A percentile compares a stretch with the other conserved stretches of the same genome.
These are phyloP conservation scores for Toxotes lorentzi DNA, from an alignment of 2,797 vertebrate species.

Conservation along the genomic window DNA sequence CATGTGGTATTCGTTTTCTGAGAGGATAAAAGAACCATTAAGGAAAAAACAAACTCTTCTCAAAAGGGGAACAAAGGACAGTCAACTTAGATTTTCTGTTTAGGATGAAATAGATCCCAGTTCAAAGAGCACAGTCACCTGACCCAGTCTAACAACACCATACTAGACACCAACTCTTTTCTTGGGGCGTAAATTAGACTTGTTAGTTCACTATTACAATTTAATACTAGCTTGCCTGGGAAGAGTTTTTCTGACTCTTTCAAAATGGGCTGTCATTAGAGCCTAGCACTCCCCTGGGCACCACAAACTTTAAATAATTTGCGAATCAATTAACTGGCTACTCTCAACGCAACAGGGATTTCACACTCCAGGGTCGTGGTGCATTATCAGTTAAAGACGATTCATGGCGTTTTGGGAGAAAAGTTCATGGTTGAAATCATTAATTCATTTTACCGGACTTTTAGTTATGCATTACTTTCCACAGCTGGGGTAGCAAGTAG, in stretches of 20 bases:
- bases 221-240: slow-evolving; percentile 76
- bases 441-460: slow-evolving; percentile 98
- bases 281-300: slow-evolving; percentile 90
- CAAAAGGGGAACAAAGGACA: background rate
- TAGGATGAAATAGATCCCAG: background rate
- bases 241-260: slow-evolving; percentile 86
- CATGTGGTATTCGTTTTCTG: background rate
- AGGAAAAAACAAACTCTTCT: background rate
- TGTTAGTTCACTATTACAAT: slow-evolving; percentile 84
- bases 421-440: slow-evolving; percentile 98
- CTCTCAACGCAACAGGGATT: slow-evolving; percentile 93
- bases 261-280: slow-evolving; percentile 89
- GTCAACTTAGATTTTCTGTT: slow-evolving; percentile 1
- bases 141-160: slow-evolving; percentile 21
- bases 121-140: slow-evolving; percentile 25
- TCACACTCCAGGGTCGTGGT: slow-evolving; percentile 92
- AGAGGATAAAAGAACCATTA: background rate
- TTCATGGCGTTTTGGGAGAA: slow-evolving; percentile 97
- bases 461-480: slow-evolving; percentile 95
- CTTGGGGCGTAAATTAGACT: slow-evolving; percentile 75
- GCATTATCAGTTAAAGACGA: slow-evolving; percentile 92
- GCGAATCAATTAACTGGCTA: slow-evolving; percentile 97
- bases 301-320: slow-evolving; percentile 99
- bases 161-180: slow-evolving; percentile 11
- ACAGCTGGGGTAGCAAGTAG: slow-evolving; percentile 92